These are phyloP conservation scores for Pantherophis guttatus DNA, from an alignment of 2,113 vertebrate species.

Conservation along the genomic window DNA sequence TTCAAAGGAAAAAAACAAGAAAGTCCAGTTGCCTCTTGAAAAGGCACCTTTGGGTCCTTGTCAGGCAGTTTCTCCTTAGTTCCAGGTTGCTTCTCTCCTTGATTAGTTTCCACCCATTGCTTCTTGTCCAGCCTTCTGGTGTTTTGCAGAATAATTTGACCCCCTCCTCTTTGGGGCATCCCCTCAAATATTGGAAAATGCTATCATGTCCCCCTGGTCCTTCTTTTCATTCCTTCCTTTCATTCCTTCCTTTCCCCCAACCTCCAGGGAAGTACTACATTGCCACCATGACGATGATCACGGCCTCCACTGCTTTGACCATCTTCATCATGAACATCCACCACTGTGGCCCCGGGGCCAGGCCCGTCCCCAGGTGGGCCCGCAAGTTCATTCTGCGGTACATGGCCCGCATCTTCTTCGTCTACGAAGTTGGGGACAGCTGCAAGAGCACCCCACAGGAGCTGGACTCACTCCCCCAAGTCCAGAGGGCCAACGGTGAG, in stretches of 20 bases:
- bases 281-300: conserved; percentile 92
- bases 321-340: conserved; percentile 92
- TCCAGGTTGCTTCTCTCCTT: neutral
- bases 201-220: too few relatives aligned
- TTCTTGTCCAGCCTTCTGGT: neutral
- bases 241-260: too few relatives aligned
- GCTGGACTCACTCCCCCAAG: conserved; percentile 27
- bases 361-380: conserved; percentile 83
- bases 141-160: too few relatives aligned
- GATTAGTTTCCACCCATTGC: too few relatives aligned
- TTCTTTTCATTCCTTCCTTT: too few relatives aligned
- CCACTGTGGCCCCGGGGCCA: conserved; percentile 83
- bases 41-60: too few relatives aligned
- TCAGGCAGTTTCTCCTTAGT: neutral
- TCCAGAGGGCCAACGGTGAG: neutral
- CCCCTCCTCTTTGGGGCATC: too few relatives aligned
- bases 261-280: conserved; percentile 89
- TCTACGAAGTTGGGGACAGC: conserved; percentile 79
- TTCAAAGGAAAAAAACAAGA: too few relatives aligned
- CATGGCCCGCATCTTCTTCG: conserved; percentile 81
- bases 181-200: too few relatives aligned
- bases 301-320: conserved; percentile 84
- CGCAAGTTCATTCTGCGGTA: conserved; percentile 77
- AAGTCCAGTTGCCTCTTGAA: too few relatives aligned
- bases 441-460: conserved; percentile 66